phyloP scores from a whole-genome alignment of 1,140 invertebrate genomes.

The Probaryconus sp. region DNA sequence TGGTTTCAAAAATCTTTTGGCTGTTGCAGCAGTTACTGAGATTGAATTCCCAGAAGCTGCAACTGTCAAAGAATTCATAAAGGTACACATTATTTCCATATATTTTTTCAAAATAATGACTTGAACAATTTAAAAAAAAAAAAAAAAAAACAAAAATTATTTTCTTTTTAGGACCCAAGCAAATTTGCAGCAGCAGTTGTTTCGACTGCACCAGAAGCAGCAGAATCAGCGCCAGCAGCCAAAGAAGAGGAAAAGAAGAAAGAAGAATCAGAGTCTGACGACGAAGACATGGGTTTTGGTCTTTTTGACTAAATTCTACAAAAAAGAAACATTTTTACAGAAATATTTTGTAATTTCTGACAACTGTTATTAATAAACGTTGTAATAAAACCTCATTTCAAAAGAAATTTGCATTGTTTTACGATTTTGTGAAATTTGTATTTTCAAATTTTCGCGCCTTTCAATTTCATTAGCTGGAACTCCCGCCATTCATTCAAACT shows the following conservation, averaged over 20 bases:
- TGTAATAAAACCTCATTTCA: no score
- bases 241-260: conserved; percentile 5
- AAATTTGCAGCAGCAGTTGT: conserved; percentile 89
- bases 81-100: conserved; percentile 79
- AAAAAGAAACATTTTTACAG: no score
- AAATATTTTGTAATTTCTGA: no score
- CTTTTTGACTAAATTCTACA: conserved; percentile 5
- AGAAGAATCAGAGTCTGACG: conserved; percentile 3
- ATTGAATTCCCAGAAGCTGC: conserved; percentile 96
- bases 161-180: conserved; percentile 88
- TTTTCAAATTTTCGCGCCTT: no score
- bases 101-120: no score
- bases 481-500: no score
- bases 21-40: conserved; percentile 96
- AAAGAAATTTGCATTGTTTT: no score
- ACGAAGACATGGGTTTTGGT: conserved; percentile 8
- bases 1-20: conserved; percentile 98
- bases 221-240: conserved; percentile 60
- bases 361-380: no score
- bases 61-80: conserved; percentile 94
- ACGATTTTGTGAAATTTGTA: no score
- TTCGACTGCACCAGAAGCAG: conserved; percentile 81
- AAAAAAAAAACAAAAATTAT: conserved; percentile 8
- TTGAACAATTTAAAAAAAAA: no score
- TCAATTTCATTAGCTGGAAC: no score